Evolutionary conservation across 2,113 vertebrate species (phyloP), one percentile per base, ranked within the genome.

Genomic region (Myrmecobius fasciatus): DNA sequence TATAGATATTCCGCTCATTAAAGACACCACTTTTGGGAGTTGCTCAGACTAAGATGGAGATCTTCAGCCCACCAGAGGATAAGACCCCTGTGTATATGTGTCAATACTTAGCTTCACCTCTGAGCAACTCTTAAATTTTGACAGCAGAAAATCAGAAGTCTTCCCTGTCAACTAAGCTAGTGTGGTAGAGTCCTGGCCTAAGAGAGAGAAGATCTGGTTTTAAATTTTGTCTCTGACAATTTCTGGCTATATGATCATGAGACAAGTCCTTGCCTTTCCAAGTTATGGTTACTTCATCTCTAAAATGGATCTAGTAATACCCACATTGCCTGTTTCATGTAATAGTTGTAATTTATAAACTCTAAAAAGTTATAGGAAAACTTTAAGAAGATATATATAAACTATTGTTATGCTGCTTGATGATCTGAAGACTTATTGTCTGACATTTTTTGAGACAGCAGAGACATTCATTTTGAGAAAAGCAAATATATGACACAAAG

Each of bases 1-100:
- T 96, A 92, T 92, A 93, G 96, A n/a, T 91, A 88, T 47, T 91
- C 56, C 10, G 3, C 47, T 53, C 51, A 43, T 25, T n/a, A 46
- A 89, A 53, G 93, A 89, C 52, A 94, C 22, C 36, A n/a, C 14
- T 75, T n/a, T 75, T 43, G 17, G 7, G 14, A 83, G 67, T 22
- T 43, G 67, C 67, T 83, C 67, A 83, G n/a, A 22, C 67, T 83
- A n/a, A 83, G 67, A 43, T 83, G n/a, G 48, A 67, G 8, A 49
- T 47, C 52, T 75, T 12, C 3, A 3, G 22, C 3, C 22, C 0
- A 11, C 24, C 67, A 83, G 36, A n/a, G 60, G 60, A 83, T 43
- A 43, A 83, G n/a, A 20, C 67, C 67, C n/a, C 67, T 83, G 67
- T 43, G 67, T 83, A 17, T 83, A 83, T 22, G 36, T 43, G 67